Conservation (phyloP, 2,797 vertebrate genomes). For the Intellagama lesueurii region DNA sequence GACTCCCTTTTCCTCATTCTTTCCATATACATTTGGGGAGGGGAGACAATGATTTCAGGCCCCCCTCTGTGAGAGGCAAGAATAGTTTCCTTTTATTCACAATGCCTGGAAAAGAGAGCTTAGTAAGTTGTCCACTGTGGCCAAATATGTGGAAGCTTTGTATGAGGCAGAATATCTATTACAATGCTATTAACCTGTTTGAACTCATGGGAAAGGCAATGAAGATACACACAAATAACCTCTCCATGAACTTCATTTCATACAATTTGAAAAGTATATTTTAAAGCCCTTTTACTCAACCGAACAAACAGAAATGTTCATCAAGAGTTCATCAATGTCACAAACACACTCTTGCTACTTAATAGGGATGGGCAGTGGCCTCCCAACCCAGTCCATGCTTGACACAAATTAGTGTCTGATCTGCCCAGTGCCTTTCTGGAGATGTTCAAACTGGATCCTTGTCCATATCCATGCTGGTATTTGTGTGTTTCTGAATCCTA, state of each 20-base stretch:
- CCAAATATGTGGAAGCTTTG: neutral
- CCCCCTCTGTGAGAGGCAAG: neutral
- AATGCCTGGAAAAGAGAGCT: neutral
- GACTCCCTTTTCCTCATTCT: neutral
- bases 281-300: neutral
- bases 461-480: no score
- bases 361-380: neutral
- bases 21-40: neutral
- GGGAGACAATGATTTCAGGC: neutral
- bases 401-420: no score
- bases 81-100: neutral
- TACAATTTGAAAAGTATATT: neutral
- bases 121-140: neutral
- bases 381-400: no score
- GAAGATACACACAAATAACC: neutral
- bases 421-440: no score
- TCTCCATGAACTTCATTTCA: slow-evolving; percentile 12
- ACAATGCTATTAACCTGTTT: slow-evolving; percentile 4
- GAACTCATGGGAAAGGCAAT: neutral
- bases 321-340: neutral
- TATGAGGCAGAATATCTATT: neutral
- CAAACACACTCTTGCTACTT: neutral
- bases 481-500: no score
- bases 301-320: neutral
- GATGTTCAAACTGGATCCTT: no score